These are phyloP conservation scores for Drosophila tristis DNA, from an alignment of 1,140 invertebrate genomes.

Conservation along the genomic window DNA sequence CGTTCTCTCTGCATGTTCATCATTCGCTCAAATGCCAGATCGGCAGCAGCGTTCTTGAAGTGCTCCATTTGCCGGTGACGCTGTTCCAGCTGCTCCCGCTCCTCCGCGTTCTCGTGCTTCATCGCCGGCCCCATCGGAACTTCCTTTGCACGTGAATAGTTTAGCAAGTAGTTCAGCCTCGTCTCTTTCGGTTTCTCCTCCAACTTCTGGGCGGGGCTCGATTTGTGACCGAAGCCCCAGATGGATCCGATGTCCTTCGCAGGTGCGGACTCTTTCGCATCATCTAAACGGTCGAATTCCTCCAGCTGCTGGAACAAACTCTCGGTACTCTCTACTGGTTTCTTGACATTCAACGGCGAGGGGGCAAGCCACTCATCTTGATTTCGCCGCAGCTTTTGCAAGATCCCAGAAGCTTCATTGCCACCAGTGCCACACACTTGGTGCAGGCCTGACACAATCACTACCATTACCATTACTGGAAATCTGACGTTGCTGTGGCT, in stretches of 20 bases:
- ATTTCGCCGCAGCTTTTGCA: too few relatives aligned
- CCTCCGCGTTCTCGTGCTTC: neutral
- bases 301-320: too few relatives aligned
- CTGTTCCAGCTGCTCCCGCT: slow-evolving; percentile 1
- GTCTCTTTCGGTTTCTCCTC: neutral
- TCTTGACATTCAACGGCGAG: too few relatives aligned
- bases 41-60: slow-evolving; percentile 22
- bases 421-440: neutral
- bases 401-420: neutral
- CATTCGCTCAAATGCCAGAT: slow-evolving; percentile 26
- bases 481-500: slow-evolving; percentile 15
- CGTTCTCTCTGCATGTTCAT: neutral
- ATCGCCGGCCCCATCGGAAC: too few relatives aligned
- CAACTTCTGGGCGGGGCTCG: slow-evolving; percentile 1
- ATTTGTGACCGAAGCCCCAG: too few relatives aligned
- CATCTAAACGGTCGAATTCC: too few relatives aligned
- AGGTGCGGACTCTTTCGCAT: too few relatives aligned
- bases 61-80: slow-evolving; percentile 6
- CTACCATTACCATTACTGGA: slow-evolving; percentile 43
- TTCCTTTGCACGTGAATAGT: neutral
- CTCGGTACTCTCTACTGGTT: too few relatives aligned
- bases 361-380: too few relatives aligned
- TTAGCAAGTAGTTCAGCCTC: neutral
- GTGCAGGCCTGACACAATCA: slow-evolving; percentile 16
- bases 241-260: too few relatives aligned